Evolutionary conservation across 2,113 vertebrate species (phyloP), one percentile per base, ranked within the genome.

Genomic region (Glaucidium brasilianum): DNA sequence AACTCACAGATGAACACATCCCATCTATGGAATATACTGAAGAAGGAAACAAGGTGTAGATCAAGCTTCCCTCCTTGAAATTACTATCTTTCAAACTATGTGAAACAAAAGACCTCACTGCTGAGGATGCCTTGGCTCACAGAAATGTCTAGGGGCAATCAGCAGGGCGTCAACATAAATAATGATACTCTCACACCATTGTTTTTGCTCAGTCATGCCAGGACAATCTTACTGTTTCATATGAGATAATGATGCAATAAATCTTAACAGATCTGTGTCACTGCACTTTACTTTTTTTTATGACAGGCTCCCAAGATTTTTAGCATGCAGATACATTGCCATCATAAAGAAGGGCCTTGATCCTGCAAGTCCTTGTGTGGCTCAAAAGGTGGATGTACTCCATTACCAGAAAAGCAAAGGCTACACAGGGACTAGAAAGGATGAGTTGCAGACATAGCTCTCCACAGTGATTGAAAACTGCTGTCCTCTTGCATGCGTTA

Each of bases 181-280:
- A 71, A 93, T 43, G 29, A 79, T 68, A 62, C 14, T 58, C 22
- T 79, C 73, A 91, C 8, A 66, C n/a, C 77, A 84, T 76, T 96
- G 58, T 87, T 96, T 94, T 87, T 87, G 58, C 52, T 91, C 92
- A 92, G 73, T 76, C 82, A 82, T 90, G 73, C 79, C 92, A 91
- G 50, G 74, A 81, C 0, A 0, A 79, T 69, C 83, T 89, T 91
- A 90, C 58, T 59, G 50, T 82, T 95, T 88, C 69, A 63, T 52
- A 8, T 47, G 60, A 93, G 62, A 93, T 91, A 96, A 96, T 25
- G 83, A 89, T 81, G 49, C 53, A 76, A 96, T 93, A 95, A 91
- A 96, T 94, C 83, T 94, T 91, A 69, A 43, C 37, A 62, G 35
- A 91, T 78, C 59, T 79, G 39, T 85, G 27, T 15, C 34, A 60